These are phyloP conservation scores for Perccottus glenii DNA, from an alignment of 2,113 vertebrate genomes.

Conservation along the genomic window DNA sequence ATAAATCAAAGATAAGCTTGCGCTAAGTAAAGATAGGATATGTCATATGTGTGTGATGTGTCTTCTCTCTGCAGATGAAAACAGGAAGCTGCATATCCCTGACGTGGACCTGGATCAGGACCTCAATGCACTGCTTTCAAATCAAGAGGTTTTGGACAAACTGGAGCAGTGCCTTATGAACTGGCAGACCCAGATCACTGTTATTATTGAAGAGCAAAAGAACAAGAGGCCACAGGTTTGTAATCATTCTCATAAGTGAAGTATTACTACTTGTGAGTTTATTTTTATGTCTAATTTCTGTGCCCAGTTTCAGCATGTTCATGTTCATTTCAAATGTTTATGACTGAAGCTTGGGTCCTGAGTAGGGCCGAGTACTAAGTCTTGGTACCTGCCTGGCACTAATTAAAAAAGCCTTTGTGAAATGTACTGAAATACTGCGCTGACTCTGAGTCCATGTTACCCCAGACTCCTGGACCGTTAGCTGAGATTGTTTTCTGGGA, in stretches of 20 bases:
- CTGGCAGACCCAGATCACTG: conserved; percentile 88
- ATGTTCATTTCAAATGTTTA: too few species aligned
- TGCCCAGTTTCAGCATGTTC: too few species aligned
- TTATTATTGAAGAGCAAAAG: conserved; percentile 80
- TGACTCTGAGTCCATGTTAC: background rate
- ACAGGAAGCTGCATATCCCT: conserved; percentile 83
- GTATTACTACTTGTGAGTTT: too few species aligned
- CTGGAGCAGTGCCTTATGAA: conserved; percentile 85
- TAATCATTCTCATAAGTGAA: background rate
- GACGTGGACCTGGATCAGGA: conserved; percentile 79
- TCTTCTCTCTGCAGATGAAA: conserved; percentile 71
- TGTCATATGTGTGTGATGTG: background rate
- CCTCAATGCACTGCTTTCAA: conserved; percentile 65
- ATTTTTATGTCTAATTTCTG: too few species aligned
- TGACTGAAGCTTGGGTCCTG: too few species aligned
- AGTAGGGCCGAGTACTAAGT: too few species aligned
- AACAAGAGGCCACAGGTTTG: conserved; percentile 87
- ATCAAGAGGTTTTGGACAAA: conserved; percentile 72
- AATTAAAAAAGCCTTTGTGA: too few species aligned
- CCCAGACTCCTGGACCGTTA: conserved; percentile 84
- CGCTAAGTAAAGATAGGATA: too few species aligned
- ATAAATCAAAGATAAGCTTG: too few species aligned
- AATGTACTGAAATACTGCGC: too few species aligned
- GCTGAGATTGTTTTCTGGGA: conserved; percentile 89
- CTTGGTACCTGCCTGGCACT: too few species aligned